Base-by-base conservation (phyloP, 2,113 vertebrate genomes). In the Malaclemys terrapin region DNA sequence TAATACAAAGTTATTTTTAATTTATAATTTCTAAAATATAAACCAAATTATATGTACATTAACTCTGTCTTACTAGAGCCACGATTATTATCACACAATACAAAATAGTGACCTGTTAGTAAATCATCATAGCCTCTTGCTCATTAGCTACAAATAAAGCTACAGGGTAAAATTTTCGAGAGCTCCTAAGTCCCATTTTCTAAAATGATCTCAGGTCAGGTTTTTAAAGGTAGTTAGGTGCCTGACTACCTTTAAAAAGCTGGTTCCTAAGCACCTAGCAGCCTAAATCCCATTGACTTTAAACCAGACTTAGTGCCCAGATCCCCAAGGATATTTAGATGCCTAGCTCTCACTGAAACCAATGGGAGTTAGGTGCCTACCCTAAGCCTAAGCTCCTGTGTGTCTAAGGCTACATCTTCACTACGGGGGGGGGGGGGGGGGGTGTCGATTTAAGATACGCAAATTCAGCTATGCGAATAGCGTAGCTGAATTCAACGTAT, bases 131-230 rank as follows among this genome's bases (percentile, higher is more conserved):
- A 79, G 24, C 31, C 49, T 65, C 62, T 89, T 65, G 31, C 85
- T 87, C 11, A 84, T 82, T 59, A 96, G 80, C 6, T 35, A 87
- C 75, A 89, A 94, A 91, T 20, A 47, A 49, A 93, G 80, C 22
- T 76, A 29, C 12, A 31, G 4, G 35, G 6, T n/a, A 31, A 7
- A 20, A 76, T 54, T 80, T 56, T 38, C 38, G 82, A 49, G 93
- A 93, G 76, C 27, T 50, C 7, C 45, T 11, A 85, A 29, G 47
- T 65, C 24, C 2, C 3, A 3, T 50, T 31, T 50, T 87, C 92
- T 59, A 94, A 93, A 96, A 38, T 50, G 91, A 82, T 27, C 25
- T 57, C 25, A 57, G 24, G 22, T 8, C 10, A 27, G 56, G 56
- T 57, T 57, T 57, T 57, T 25, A 57, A 57, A 57, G 10, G 56